Base-by-base conservation (phyloP, 2,797 vertebrate genomes). In the Girardinus metallicus region DNA sequence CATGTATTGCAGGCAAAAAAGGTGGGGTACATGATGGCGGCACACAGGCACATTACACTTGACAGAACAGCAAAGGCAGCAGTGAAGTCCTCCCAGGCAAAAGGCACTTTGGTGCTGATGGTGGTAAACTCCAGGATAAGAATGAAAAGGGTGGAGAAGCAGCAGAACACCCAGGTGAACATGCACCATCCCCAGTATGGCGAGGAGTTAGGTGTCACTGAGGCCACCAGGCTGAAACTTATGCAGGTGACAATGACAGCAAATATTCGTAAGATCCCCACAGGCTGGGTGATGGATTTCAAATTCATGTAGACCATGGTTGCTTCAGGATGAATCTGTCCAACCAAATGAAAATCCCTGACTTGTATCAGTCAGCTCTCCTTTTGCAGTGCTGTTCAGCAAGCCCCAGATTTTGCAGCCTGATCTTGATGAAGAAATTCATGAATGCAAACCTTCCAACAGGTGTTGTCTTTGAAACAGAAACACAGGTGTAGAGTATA, bases 131-230 rank as follows among this genome's bases (percentile, higher is more conserved):
- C 97, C 93, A 97, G 77, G 57, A 96, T 39, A 47, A 98, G 51
- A 60, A 98, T 95, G 75, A 96, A 77, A 60, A 97, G 82, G 0
- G 96, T 96, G 84, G 97, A 71, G 12, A 88, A 44, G 51, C 94
- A 97, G 88, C 97, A 97, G 92, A 98, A 96, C 83, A 94, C 95
- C 97, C 97, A 98, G 5, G 95, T 96, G 88, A 97, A 97, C 96
- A 98, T 97, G 87, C 97, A 97, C 97, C 97, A 98, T 0, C 87
- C 85, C 85, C 97, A 97, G 21, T 95, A 97, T 5, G 95, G 2
- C 6, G 0, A 62, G 0, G 0, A 0, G 0, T 0, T 1, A 1
- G 0, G 0, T 0, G 60, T 21, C 3, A 76, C 91, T 0, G 94
- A 91, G 0, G 96, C 96, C 78, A 93, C 97, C 91, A 98, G 84